phyloP scores from a whole-genome alignment of 2,888 invertebrate genomes.

The Neria commutata region DNA sequence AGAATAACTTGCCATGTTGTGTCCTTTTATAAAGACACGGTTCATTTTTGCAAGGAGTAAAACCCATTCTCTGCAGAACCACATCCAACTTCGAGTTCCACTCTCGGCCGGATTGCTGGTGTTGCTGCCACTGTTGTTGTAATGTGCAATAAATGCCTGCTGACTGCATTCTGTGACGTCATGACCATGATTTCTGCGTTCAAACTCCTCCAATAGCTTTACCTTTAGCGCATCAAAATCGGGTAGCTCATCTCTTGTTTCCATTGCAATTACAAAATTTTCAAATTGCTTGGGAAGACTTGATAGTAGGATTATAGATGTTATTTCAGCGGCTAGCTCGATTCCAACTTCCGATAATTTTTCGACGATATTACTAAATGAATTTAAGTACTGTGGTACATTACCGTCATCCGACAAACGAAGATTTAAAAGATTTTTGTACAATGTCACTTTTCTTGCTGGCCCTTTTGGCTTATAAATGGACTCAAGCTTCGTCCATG shows the following conservation, averaged over 20 bases:
- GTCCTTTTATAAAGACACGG: conserved; percentile 29
- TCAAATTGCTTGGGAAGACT: conserved; percentile 24
- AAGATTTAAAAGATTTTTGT: conserved; percentile 26
- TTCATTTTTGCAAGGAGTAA: conserved; percentile 25
- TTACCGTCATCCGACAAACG: conserved; percentile 11
- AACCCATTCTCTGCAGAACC: conserved; percentile 29
- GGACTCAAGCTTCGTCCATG: conserved; percentile 22
- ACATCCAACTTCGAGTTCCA: conserved; percentile 34
- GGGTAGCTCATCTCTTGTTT: conserved; percentile 27
- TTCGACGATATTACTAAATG: conserved; percentile 25
- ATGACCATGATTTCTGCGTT: conserved; percentile 16
- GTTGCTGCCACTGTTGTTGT: neutral
- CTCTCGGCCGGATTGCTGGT: conserved; percentile 31
- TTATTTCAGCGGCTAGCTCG: conserved; percentile 20
- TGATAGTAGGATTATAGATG: conserved; percentile 27
- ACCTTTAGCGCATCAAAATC: conserved; percentile 17
- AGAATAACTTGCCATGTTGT: conserved; percentile 12
- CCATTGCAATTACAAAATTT: conserved; percentile 28
- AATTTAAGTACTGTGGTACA: conserved; percentile 20
- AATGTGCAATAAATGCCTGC: conserved; percentile 20
- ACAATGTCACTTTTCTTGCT: conserved; percentile 26
- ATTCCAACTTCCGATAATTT: conserved; percentile 25
- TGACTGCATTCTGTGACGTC: conserved; percentile 8
- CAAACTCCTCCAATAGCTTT: conserved; percentile 25
- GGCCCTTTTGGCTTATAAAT: conserved; percentile 31